Conservation (phyloP, 1,140 invertebrate species). For the Pseudomyrmex flavicornis region DNA sequence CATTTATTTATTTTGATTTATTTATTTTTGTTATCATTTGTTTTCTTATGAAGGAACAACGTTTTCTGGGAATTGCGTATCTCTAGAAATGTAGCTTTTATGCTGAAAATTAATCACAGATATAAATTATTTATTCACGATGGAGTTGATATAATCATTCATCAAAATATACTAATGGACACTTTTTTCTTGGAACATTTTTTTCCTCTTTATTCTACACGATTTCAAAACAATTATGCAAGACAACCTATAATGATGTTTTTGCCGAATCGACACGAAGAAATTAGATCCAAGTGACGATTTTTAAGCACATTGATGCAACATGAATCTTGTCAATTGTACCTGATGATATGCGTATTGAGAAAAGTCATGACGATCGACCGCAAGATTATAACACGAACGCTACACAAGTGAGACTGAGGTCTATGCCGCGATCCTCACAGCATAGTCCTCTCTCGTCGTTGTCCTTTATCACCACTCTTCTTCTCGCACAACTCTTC, state of each 20-base stretch:
- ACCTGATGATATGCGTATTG: constrained; percentile 32
- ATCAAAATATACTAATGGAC: neutral
- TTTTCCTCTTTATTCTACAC: neutral
- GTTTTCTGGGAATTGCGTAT: neutral
- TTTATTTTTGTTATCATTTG: too few relatives aligned
- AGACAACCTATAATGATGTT: neutral
- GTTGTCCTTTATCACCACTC: constrained; percentile 35
- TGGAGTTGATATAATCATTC: neutral
- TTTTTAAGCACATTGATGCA: neutral
- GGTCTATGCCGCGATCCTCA: constrained; percentile 35
- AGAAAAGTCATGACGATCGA: constrained; percentile 41
- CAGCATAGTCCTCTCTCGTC: constrained; percentile 38
- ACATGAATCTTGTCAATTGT: constrained; percentile 8
- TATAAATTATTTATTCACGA: neutral
- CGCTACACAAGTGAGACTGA: constrained; percentile 59
- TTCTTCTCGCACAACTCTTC: constrained; percentile 28
- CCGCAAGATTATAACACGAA: constrained; percentile 43
- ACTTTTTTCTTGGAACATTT: neutral
- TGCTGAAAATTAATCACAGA: neutral
- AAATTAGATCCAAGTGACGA: neutral
- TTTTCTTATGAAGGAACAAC: neutral
- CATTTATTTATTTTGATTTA: too few relatives aligned
- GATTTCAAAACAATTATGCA: neutral
- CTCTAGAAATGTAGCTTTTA: neutral
- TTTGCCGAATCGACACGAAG: neutral